Evolutionary conservation across 2,888 invertebrate species (phyloP).

Genomic region (Shargacucullia verbasci): DNA sequence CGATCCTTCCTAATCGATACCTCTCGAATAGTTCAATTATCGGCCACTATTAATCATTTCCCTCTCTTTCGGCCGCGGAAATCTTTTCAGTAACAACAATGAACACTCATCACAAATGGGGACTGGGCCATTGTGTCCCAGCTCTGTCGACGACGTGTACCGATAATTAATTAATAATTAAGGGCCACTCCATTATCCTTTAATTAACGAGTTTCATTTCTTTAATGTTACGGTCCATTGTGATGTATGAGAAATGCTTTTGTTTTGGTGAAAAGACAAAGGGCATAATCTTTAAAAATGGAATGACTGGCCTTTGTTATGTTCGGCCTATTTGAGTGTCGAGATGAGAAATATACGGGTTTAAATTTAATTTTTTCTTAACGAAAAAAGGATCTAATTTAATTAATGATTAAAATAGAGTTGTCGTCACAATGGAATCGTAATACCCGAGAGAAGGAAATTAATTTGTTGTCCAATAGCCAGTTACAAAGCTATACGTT

Average conservation of each 20-base stretch:
- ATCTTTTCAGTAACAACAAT: conserved; percentile 64
- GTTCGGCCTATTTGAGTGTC: conserved; percentile 15
- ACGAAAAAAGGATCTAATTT: no score
- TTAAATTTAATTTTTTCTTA: not conserved
- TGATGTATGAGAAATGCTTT: conserved; percentile 43
- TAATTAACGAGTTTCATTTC: conserved; percentile 62
- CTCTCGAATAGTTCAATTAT: conserved; percentile 57
- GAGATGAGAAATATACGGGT: conserved; percentile 1
- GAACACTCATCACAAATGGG: conserved; percentile 62
- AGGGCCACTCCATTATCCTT: conserved; percentile 68
- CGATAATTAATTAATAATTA: conserved; percentile 76
- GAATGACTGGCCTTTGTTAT: conserved; percentile 2
- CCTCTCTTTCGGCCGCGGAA: conserved; percentile 48
- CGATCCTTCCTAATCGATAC: conserved; percentile 52
- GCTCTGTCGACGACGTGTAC: conserved; percentile 66
- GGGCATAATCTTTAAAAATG: conserved; percentile 37
- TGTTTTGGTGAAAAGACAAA: conserved; percentile 33
- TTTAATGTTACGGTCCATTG: conserved; percentile 54
- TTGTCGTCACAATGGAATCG: no score
- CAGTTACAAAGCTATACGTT: no score
- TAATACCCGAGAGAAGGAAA: no score
- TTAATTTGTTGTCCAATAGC: no score
- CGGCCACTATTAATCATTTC: conserved; percentile 57
- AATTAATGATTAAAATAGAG: no score
- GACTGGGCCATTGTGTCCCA: conserved; percentile 61